Evolutionary conservation across 1,140 invertebrate genomes (phyloP).

Genomic region (Drosophila paulistorum): DNA sequence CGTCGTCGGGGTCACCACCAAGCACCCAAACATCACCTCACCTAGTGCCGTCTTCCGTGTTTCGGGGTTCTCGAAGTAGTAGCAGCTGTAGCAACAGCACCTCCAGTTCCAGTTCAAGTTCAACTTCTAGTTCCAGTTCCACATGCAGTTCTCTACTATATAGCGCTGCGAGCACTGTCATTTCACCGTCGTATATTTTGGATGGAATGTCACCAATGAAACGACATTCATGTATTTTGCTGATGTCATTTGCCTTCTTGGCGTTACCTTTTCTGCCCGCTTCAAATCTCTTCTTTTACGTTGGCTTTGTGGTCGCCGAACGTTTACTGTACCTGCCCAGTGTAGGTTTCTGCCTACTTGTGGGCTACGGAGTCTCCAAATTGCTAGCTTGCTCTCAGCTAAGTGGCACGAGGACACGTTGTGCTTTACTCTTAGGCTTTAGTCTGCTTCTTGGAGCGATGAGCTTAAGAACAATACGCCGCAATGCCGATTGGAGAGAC

Average conservation of each 20-base stretch:
- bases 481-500: conserved; percentile 95
- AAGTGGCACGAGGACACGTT: conserved; percentile 75
- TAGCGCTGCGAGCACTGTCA: neutral
- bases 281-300: conserved; percentile 96
- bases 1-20: conserved; percentile 8
- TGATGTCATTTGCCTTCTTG: conserved; percentile 89
- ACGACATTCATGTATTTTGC: conserved; percentile 64
- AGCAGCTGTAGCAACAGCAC: conserved; percentile 71
- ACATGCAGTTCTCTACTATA: conserved; percentile 13
- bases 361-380: conserved; percentile 89
- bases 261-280: conserved; percentile 96
- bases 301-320: conserved; percentile 98
- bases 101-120: conserved; percentile 22
- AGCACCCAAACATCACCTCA: conserved; percentile 42
- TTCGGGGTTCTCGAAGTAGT: conserved; percentile 76
- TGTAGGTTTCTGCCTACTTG: conserved; percentile 95
- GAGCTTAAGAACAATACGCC: conserved; percentile 89
- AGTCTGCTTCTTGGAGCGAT: conserved; percentile 88
- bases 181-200: conserved; percentile 46
- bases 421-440: conserved; percentile 83
- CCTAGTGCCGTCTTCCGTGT: conserved; percentile 71
- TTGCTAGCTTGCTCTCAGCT: conserved; percentile 70
- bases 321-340: conserved; percentile 97
- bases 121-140: conserved; percentile 14
- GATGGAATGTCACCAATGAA: conserved; percentile 39